Conservation (phyloP, 1,140 invertebrate species). For the Melipona quadrifasciata region DNA sequence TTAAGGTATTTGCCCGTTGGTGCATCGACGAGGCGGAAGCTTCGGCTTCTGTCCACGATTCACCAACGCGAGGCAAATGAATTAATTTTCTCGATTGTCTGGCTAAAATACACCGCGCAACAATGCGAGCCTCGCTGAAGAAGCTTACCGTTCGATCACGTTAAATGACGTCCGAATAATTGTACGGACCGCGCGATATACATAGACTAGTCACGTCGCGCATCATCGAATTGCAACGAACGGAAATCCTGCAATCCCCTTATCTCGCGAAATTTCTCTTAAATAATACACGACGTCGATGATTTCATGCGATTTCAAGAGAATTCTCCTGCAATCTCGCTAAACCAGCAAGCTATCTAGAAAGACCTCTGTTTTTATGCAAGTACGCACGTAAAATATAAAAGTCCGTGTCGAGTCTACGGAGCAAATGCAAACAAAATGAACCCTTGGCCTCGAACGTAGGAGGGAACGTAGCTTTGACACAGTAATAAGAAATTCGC, state of each 20-base stretch:
- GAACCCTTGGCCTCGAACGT: neutral
- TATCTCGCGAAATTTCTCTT: no score
- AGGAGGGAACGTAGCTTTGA: neutral
- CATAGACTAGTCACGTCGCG: conserved; percentile 10
- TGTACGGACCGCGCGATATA: neutral
- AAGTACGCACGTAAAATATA: no score
- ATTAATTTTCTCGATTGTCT: conserved; percentile 38
- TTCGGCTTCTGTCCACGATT: neutral
- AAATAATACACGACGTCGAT: no score
- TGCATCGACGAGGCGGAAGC: neutral
- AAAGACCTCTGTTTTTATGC: no score
- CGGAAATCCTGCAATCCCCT: neutral
- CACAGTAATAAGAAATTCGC: neutral
- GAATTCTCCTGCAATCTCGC: no score
- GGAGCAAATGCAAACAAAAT: neutral
- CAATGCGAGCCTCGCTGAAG: no score
- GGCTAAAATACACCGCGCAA: neutral
- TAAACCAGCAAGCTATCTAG: no score
- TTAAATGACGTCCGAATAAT: conserved; percentile 37
- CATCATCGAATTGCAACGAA: conserved; percentile 26
- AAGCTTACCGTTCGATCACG: neutral
- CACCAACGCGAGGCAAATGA: neutral
- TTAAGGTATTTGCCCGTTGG: neutral
- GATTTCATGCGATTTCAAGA: no score
- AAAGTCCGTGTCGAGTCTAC: neutral